A percentile compares a stretch with the other conserved stretches of the same genome.
Evolutionary conservation across 2,888 invertebrate genomes (phyloP).

Genomic region (Sipha maydis): DNA sequence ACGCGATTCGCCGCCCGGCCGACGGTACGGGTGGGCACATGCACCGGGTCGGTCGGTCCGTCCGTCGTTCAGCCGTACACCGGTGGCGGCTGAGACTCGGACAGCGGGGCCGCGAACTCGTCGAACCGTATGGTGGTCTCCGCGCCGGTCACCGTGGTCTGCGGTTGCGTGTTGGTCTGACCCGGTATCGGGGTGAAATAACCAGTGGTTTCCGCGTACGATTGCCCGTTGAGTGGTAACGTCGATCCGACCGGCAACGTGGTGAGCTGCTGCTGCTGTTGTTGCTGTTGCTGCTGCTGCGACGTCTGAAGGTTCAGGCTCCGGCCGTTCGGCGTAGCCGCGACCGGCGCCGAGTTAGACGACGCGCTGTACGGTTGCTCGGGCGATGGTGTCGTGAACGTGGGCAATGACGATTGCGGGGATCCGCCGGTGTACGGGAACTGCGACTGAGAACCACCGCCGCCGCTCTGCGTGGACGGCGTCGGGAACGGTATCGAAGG

Average conservation of each 20-base stretch:
- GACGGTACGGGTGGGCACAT: too few species aligned
- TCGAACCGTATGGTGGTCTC: slow-evolving; percentile 53
- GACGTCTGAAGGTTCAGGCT: slow-evolving; percentile 4
- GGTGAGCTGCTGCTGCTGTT: neutral
- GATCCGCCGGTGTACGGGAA: slow-evolving; percentile 28
- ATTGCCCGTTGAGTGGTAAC: neutral
- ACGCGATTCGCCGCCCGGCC: neutral
- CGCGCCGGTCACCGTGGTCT: slow-evolving; percentile 64
- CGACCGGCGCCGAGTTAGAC: neutral
- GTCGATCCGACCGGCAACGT: neutral
- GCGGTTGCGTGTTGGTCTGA: neutral
- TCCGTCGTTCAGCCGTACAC: slow-evolving; percentile 19
- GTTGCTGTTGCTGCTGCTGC: neutral
- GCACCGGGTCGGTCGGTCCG: neutral
- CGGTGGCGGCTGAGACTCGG: slow-evolving; percentile 46
- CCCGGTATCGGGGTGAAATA: slow-evolving; percentile 43
- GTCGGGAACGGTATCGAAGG: slow-evolving; percentile 49
- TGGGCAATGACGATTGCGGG: slow-evolving; percentile 64
- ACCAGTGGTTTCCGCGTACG: neutral
- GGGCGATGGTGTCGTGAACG: slow-evolving; percentile 50
- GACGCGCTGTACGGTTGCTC: slow-evolving; percentile 19
- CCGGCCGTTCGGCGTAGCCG: neutral
- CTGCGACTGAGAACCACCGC: slow-evolving; percentile 12
- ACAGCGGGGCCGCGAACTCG: slow-evolving; percentile 62
- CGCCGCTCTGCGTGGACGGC: neutral